phyloP scores from a whole-genome alignment of 2,113 vertebrate species.

The Lynx canadensis region DNA sequence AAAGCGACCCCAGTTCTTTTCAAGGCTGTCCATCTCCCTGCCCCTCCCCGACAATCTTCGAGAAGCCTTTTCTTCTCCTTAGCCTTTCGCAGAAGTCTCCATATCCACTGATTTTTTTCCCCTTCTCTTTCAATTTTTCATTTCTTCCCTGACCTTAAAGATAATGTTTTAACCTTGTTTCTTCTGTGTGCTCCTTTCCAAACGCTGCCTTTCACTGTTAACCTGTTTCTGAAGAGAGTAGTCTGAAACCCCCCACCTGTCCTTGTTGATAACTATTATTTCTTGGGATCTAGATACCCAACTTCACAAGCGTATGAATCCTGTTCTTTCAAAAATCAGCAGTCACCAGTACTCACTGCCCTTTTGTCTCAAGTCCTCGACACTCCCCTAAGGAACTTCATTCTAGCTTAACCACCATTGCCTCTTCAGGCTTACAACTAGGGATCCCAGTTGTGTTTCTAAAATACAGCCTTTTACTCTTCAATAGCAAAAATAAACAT shows the following conservation, averaged over 20 bases:
- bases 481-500: slow-evolving; percentile 29
- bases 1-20: background rate
- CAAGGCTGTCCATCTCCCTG: background rate
- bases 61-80: slow-evolving; percentile 5
- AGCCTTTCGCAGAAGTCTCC: background rate
- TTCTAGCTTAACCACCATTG: background rate
- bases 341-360: background rate
- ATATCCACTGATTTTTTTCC: background rate
- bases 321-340: background rate
- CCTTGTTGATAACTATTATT: background rate
- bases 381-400: background rate
- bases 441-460: background rate
- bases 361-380: background rate
- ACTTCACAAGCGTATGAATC: background rate
- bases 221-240: background rate
- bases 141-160: background rate
- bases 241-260: background rate
- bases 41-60: background rate
- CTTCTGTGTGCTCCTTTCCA: background rate
- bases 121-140: background rate
- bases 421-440: background rate
- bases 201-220: background rate
- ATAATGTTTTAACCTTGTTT: slow-evolving; percentile 15
- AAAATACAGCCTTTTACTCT: background rate
- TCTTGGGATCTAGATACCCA: background rate